Evolutionary conservation across 2,113 vertebrate genomes (phyloP).

Genomic region (Daubentonia madagascariensis): DNA sequence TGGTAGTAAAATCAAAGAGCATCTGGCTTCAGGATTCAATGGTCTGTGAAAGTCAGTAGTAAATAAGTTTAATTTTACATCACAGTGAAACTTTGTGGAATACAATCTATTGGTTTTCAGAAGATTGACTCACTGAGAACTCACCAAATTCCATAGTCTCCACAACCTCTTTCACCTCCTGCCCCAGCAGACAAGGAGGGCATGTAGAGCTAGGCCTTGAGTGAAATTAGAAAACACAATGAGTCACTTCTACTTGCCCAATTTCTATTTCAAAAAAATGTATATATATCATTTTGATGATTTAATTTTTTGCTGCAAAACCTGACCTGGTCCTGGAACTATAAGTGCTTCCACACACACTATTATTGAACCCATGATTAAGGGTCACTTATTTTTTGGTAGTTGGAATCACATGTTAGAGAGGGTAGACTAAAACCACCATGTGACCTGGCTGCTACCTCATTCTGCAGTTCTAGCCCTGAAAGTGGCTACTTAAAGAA

Average conservation of each 20-base stretch:
- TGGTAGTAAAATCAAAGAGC: background rate
- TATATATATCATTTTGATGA: background rate
- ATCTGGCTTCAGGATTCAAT: conserved; percentile 11
- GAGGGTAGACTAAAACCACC: background rate
- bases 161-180: background rate
- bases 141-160: background rate
- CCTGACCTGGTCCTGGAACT: background rate
- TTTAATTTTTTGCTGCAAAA: conserved; percentile 42
- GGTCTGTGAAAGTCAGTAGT: background rate
- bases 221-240: conserved; percentile 14
- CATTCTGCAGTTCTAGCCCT: background rate
- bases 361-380: background rate
- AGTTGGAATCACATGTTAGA: background rate
- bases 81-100: conserved; percentile 13
- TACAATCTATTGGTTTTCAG: background rate
- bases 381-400: background rate
- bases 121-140: background rate
- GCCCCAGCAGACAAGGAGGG: background rate
- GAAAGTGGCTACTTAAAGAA: background rate
- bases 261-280: background rate
- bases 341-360: background rate
- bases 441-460: background rate
- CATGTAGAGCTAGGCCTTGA: background rate
- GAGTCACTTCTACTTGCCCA: background rate
- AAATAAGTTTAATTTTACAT: conserved; percentile 15